A percentile compares a stretch with the other conserved stretches of the same genome.
Conservation (phyloP, 2,888 invertebrate genomes). For the Encarsia formosa region DNA sequence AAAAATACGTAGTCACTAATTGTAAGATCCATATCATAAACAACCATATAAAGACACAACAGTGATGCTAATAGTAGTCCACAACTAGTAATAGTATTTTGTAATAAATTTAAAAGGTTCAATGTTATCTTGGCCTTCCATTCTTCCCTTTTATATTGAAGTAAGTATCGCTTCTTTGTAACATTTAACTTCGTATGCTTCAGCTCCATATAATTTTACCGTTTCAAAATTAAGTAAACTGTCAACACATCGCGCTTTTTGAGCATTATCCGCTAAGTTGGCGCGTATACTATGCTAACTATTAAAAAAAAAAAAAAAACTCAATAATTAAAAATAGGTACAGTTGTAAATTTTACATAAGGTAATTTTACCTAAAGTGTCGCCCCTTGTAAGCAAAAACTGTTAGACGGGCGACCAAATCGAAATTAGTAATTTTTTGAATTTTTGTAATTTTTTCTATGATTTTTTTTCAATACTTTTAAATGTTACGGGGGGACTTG, state of each 20-base stretch:
- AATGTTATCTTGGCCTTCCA: constrained; percentile 82
- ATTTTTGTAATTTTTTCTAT: too few relatives aligned
- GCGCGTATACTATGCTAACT: too few relatives aligned
- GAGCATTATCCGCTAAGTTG: constrained; percentile 92
- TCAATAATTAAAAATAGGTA: too few relatives aligned
- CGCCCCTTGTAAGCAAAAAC: too few relatives aligned
- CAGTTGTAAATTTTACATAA: too few relatives aligned
- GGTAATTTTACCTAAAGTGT: too few relatives aligned
- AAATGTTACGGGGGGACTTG: too few relatives aligned
- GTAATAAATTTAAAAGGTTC: constrained; percentile 84
- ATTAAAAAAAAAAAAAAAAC: too few relatives aligned
- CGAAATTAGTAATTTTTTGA: too few relatives aligned
- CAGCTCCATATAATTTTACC: constrained; percentile 96
- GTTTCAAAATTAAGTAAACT: constrained; percentile 97
- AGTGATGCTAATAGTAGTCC: constrained; percentile 85
- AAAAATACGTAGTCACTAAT: constrained; percentile 96
- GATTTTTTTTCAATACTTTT: too few relatives aligned
- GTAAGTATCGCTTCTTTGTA: constrained; percentile 80
- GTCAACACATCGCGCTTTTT: constrained; percentile 88
- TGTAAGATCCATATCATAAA: constrained; percentile 64
- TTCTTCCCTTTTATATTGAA: constrained; percentile 88
- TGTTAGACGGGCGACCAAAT: too few relatives aligned
- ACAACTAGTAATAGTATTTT: constrained; percentile 83
- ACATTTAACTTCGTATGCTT: constrained; percentile 82
- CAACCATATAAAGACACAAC: constrained; percentile 81